phyloP scores from a whole-genome alignment of 2,888 invertebrate genomes.

The Omphaloscelis lunosa region DNA sequence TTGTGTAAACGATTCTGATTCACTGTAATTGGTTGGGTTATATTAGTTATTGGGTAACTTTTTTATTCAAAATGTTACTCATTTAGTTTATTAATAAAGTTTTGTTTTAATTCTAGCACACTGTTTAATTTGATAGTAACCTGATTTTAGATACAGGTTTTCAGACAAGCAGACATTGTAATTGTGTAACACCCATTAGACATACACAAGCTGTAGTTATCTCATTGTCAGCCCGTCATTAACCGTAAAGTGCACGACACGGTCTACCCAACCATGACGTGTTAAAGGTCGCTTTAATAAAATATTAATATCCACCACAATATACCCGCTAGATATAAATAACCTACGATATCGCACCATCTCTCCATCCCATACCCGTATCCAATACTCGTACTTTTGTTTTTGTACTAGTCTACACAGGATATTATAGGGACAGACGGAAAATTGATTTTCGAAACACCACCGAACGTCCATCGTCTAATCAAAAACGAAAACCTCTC shows the following conservation, averaged over 20 bases:
- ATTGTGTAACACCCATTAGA: neutral
- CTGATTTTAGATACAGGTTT: neutral
- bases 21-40: too few species aligned
- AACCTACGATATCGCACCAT: conserved; percentile 16
- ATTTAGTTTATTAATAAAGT: conserved; percentile 2
- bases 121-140: conserved; percentile 6
- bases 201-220: conserved; percentile 2
- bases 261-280: conserved; percentile 34
- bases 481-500: conserved; percentile 12
- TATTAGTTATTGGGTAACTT: conserved; percentile 15
- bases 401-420: conserved; percentile 17
- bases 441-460: conserved; percentile 22
- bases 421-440: conserved; percentile 22
- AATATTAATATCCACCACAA: conserved; percentile 54
- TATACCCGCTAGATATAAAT: conserved; percentile 32
- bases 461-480: conserved; percentile 17
- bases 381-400: neutral
- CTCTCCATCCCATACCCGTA: conserved; percentile 6
- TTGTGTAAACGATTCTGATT: conserved; percentile 15
- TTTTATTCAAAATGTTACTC: neutral
- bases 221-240: neutral
- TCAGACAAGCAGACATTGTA: neutral
- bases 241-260: conserved; percentile 43
- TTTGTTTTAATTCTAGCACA: conserved; percentile 2
- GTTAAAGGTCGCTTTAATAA: conserved; percentile 54